Evolutionary conservation across 2,888 invertebrate genomes (phyloP).

Genomic region (Andrena praecox): DNA sequence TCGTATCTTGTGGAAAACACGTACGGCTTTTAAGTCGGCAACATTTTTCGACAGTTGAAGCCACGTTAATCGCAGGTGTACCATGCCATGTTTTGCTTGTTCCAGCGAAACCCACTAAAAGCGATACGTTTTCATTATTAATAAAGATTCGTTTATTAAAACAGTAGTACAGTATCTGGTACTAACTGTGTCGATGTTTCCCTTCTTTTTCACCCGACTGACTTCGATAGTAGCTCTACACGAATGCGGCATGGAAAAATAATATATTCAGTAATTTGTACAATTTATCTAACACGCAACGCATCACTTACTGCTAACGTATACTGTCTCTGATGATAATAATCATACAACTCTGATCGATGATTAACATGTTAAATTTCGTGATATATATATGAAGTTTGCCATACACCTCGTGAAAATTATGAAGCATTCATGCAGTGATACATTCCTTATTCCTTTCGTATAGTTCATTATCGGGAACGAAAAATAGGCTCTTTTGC

Average conservation of each 20-base stretch:
- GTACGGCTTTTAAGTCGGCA: conserved; percentile 91
- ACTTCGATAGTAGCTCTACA: conserved; percentile 91
- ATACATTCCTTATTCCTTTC: conserved; percentile 1
- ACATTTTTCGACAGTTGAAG: conserved; percentile 91
- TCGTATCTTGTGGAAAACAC: conserved; percentile 74
- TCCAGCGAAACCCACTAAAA: conserved; percentile 97
- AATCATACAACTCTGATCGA: conserved; percentile 29
- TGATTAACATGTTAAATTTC: conserved; percentile 28
- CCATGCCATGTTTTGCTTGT: conserved; percentile 97
- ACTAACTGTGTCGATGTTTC: conserved; percentile 90
- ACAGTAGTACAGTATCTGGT: conserved; percentile 12
- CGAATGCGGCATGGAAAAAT: conserved; percentile 2
- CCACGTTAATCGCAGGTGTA: conserved; percentile 96
- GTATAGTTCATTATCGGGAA: neutral
- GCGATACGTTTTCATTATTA: neutral
- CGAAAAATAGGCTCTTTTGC: conserved; percentile 18
- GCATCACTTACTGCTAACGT: neutral
- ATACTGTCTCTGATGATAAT: conserved; percentile 25
- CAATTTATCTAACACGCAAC: neutral
- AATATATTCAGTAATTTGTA: neutral
- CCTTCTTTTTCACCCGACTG: conserved; percentile 89
- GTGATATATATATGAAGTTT: conserved; percentile 5
- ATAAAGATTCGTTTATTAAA: neutral
- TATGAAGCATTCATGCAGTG: conserved; percentile 50
- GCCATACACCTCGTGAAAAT: conserved; percentile 29